Evolutionary conservation across 2,888 invertebrate species (phyloP).

Genomic region (Drosophila nigritarsus): DNA sequence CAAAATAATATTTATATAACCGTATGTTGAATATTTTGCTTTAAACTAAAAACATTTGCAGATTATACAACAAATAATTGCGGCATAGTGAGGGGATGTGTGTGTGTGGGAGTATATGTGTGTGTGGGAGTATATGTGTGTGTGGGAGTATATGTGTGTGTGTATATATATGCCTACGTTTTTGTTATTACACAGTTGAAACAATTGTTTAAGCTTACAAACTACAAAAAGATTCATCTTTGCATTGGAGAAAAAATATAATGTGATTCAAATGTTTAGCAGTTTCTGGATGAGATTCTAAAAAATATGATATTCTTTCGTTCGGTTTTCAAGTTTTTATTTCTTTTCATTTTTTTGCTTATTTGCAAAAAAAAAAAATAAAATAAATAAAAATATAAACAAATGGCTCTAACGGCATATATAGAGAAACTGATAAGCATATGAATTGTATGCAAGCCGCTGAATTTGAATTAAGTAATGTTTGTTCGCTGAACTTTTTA

Average conservation of each 20-base stretch:
- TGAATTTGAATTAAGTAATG: conserved; percentile 67
- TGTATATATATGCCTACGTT: conserved; percentile 14
- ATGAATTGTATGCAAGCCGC: conserved; percentile 11
- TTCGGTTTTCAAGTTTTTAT: conserved; percentile 10
- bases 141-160: conserved; percentile 20
- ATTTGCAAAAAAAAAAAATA: conserved; percentile 30
- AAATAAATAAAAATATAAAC: conserved; percentile 4
- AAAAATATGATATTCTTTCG: conserved; percentile 43
- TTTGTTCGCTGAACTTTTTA: conserved; percentile 74
- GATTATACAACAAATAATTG: conserved; percentile 41
- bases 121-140: too few species aligned
- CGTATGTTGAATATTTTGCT: conserved; percentile 27
- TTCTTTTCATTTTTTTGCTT: conserved; percentile 1
- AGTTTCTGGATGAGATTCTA: conserved; percentile 65
- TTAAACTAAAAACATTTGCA: conserved; percentile 34
- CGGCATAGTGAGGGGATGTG: conserved; percentile 38
- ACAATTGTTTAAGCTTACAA: conserved; percentile 44
- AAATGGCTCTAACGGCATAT: conserved; percentile 41
- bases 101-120: conserved; percentile 11
- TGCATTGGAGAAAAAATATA: conserved; percentile 33
- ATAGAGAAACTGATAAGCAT: conserved; percentile 16
- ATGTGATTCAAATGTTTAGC: conserved; percentile 32
- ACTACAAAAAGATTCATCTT: conserved; percentile 64
- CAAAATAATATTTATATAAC: conserved; percentile 53
- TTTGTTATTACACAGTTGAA: conserved; percentile 54